phyloP scores from a whole-genome alignment of 2,113 vertebrate species.

The Tinamus guttatus region DNA sequence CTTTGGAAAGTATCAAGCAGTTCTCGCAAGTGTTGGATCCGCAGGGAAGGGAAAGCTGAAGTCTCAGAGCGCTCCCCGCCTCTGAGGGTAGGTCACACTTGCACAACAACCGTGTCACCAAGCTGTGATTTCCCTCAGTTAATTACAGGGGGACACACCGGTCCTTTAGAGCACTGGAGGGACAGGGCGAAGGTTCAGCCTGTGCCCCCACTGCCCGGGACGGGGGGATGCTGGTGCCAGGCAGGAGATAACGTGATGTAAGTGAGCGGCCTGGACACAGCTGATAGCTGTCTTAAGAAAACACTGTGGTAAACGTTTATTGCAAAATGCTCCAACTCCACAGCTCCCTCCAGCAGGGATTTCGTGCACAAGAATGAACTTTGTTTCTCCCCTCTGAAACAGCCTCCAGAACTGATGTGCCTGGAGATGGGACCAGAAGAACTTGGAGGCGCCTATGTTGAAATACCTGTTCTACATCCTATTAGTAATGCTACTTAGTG shows the following conservation, averaged over 20 bases:
- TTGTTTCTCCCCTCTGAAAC: background rate
- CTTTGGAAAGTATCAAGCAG: slow-evolving; percentile 8
- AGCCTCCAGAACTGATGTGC: background rate
- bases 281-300: background rate
- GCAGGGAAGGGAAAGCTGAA: background rate
- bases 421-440: background rate
- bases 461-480: background rate
- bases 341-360: background rate
- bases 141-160: background rate
- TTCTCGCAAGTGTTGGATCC: background rate
- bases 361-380: background rate
- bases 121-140: background rate
- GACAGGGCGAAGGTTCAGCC: background rate
- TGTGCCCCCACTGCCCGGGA: background rate
- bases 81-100: background rate
- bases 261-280: background rate
- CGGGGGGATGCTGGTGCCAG: background rate
- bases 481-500: background rate
- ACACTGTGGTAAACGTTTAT: background rate
- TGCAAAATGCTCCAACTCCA: background rate
- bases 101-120: too few relatives aligned
- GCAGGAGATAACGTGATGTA: background rate
- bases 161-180: background rate
- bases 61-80: background rate
- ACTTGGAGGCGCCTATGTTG: background rate